Base-by-base conservation (phyloP, 2,888 invertebrate genomes). In the Meta bourneti region DNA sequence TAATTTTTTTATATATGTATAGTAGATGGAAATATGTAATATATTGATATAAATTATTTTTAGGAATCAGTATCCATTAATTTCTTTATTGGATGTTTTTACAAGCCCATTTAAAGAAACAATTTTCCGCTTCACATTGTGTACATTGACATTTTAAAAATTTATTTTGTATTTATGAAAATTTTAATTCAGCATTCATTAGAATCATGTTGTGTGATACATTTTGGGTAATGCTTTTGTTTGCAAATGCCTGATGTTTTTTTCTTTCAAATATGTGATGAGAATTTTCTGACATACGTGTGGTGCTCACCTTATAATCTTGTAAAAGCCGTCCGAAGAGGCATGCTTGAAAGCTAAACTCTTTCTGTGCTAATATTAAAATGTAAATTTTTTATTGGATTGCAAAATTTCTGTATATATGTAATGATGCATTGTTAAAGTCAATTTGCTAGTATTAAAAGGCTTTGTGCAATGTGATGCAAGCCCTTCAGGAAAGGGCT, bases 231-330 rank as follows among this genome's bases (percentile, higher is more conserved):
- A 74, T 72, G 80, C 80, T 74, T 81, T 79, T 80, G 16, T 81
- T 72, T 75, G 88, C 75, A 77, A 69, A 85, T 85, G 69, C 77
- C 69, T 74, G 69, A 74, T 8, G 11, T 34, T 80, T 80, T 80
- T 80, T 51, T 78, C 69, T 87, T 72, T 69, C n/a, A 83, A 20
- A 70, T 83, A 87, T 79, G 88, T 84, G 79, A 89, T 89, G 70
- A 92, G 78, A 89, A 84, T 92, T 84, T 88, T 79, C 51, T 79
- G 83, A 88, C 79, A 88, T 34, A 89, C 83, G 80, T 80, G 79
- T 89, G 91, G 91, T 92, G 91, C 91, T 92, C 91, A 92, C 77
- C 89, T 80, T 69, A 69, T 90, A 85, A 90, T 84, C 80, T 85
- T 88, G 84, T 83, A 85, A 75, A 92, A 88, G 84, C 91, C 89